These are phyloP conservation scores for Fabriciana adippe DNA, from an alignment of 2,888 invertebrate species.

Conservation along the genomic window DNA sequence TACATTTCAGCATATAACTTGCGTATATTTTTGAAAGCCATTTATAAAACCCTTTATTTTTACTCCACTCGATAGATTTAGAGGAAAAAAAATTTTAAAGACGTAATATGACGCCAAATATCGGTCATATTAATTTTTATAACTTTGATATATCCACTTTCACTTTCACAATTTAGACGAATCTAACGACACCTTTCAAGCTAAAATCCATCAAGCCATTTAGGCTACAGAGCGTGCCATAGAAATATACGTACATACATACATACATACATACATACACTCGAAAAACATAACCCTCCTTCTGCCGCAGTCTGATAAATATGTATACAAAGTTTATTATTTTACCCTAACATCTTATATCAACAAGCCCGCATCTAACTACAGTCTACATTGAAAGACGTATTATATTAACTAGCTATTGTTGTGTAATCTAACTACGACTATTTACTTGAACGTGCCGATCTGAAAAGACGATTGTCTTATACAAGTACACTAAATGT, in stretches of 20 bases:
- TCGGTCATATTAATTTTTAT: too few relatives aligned
- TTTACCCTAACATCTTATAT: constrained; percentile 5
- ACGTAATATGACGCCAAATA: too few relatives aligned
- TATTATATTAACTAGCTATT: constrained; percentile 21
- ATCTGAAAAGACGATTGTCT: constrained; percentile 3
- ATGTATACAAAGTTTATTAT: constrained; percentile 1
- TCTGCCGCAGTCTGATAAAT: neutral
- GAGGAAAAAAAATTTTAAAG: too few relatives aligned
- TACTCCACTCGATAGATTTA: too few relatives aligned
- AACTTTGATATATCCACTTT: too few relatives aligned
- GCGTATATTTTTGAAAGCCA: too few relatives aligned
- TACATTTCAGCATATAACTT: too few relatives aligned
- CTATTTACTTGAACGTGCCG: constrained; percentile 2
- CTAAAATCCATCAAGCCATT: neutral
- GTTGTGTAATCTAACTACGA: constrained; percentile 12
- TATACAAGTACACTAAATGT: neutral
- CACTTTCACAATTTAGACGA: too few relatives aligned
- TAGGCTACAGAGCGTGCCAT: neutral
- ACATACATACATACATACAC: neutral
- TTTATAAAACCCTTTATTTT: too few relatives aligned
- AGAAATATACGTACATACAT: neutral
- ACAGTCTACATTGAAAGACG: constrained; percentile 17
- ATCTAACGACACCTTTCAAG: too few relatives aligned
- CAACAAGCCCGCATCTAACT: constrained; percentile 36
- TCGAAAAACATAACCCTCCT: too few relatives aligned